Evolutionary conservation across 2,888 invertebrate genomes (phyloP), one percentile per base, ranked within the genome.

Genomic region (Spisula subtruncata): DNA sequence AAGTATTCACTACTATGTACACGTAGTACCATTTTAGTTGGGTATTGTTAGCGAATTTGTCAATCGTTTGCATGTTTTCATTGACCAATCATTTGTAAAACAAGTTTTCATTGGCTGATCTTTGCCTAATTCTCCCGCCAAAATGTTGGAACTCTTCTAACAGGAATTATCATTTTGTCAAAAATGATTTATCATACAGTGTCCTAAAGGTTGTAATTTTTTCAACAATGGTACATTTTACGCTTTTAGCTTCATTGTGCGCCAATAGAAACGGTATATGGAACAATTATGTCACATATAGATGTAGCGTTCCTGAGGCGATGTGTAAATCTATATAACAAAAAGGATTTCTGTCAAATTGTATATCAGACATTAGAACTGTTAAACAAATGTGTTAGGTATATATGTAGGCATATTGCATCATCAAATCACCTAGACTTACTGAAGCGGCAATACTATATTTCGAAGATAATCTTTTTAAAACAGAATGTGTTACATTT

Each of bases 131-230:
- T 66, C 60, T 66, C 25, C 60, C 60, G 25, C 60, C 60, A 66
- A n/a, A 25, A 66, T n/a, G n/a, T n/a, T 25, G 18, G n/a, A 60
- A n/a, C 4, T 60, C 60, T 60, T 29, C 32, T 35, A 35, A 35
- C 75, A 18, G 14, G 29, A 75, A 10, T 14, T 75, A 75, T 29
- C 75, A 35, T 35, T 75, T 75, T 75, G 75, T 75, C 75, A 75
- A 75, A 75, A 32, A 25, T 75, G 16, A 75, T 75, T 35, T 35
- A 35, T 32, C 32, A 25, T 4, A 10, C 75, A 35, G 18, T 35
- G 2, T 35, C 32, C 32, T 10, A 16, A 16, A 75, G 35, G 75
- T 75, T 32, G 35, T 18, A 75, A 4, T n/a, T n/a, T n/a, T 25
- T 12, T 25, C 60, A 25, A 66, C 12, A 25, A 25, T n/a, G 4